Evolutionary conservation across 2,113 vertebrate species (phyloP).

Genomic region (Dermatemys mawii): DNA sequence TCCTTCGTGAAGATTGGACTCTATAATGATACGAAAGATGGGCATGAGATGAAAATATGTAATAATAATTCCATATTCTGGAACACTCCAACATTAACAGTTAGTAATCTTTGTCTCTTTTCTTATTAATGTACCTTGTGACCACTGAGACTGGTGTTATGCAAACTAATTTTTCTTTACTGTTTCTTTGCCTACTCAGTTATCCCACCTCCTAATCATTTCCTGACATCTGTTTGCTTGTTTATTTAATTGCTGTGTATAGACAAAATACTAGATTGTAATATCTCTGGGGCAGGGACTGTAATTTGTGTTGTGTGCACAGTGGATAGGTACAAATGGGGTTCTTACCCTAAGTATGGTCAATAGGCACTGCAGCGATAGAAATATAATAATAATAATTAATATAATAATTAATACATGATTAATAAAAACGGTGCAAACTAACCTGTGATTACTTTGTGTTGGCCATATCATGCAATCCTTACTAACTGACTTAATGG

Average conservation of each 20-base stretch:
- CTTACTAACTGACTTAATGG: neutral
- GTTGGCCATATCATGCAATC: neutral
- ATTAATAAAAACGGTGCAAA: neutral
- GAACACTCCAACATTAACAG: slow-evolving; percentile 77
- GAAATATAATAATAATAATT: neutral
- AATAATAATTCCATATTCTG: slow-evolving; percentile 80
- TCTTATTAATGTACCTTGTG: slow-evolving; percentile 53
- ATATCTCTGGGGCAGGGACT: neutral
- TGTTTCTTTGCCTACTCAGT: neutral
- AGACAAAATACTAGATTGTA: neutral
- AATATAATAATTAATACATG: neutral
- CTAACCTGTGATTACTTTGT: neutral
- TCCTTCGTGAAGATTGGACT: slow-evolving; percentile 78
- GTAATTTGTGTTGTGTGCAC: neutral
- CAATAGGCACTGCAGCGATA: neutral
- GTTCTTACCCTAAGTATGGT: neutral
- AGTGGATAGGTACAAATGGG: neutral
- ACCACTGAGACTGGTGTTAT: neutral
- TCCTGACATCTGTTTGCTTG: neutral
- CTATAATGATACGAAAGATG: slow-evolving; percentile 66
- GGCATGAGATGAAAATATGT: slow-evolving; percentile 63
- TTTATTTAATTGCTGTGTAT: neutral
- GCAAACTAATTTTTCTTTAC: neutral
- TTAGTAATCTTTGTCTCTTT: slow-evolving; percentile 56
- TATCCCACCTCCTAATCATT: neutral